Conservation (phyloP, 2,888 invertebrate species). For the Bibio marci region DNA sequence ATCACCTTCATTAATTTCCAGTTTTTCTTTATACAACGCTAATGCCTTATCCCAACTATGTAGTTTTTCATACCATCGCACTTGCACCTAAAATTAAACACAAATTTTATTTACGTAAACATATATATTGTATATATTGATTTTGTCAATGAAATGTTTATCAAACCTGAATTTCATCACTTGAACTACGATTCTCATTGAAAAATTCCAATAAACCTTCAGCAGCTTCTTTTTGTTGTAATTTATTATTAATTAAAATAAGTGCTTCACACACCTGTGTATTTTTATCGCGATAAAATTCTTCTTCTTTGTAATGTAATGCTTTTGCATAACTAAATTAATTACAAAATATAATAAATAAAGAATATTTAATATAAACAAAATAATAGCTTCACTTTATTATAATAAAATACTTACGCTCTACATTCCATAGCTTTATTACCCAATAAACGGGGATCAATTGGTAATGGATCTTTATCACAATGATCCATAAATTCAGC, state of each 20-base stretch:
- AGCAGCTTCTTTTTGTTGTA: conserved; percentile 96
- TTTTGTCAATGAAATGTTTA: too few relatives aligned
- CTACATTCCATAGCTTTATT: conserved; percentile 90
- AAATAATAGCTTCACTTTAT: background rate
- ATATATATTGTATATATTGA: too few relatives aligned
- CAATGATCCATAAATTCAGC: conserved; percentile 99
- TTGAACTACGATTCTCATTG: conserved; percentile 58
- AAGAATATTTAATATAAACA: background rate
- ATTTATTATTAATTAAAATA: conserved; percentile 93
- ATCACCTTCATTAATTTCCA: conserved; percentile 45
- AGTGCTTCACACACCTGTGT: conserved; percentile 83
- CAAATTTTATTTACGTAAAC: too few relatives aligned
- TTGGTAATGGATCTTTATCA: conserved; percentile 84
- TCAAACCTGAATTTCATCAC: conserved; percentile 24
- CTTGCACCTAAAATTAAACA: conserved; percentile 40
- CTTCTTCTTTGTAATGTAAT: conserved; percentile 65
- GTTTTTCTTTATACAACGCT: conserved; percentile 63
- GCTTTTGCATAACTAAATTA: conserved; percentile 34
- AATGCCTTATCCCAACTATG: conserved; percentile 98
- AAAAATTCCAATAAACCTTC: conserved; percentile 83
- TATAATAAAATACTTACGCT: conserved; percentile 25
- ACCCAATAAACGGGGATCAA: conserved; percentile 74
- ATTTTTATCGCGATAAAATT: conserved; percentile 60
- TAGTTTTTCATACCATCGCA: conserved; percentile 96
- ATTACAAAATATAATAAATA: background rate